phyloP scores from a whole-genome alignment of 2,113 vertebrate species.

The Seriola dumerili region DNA sequence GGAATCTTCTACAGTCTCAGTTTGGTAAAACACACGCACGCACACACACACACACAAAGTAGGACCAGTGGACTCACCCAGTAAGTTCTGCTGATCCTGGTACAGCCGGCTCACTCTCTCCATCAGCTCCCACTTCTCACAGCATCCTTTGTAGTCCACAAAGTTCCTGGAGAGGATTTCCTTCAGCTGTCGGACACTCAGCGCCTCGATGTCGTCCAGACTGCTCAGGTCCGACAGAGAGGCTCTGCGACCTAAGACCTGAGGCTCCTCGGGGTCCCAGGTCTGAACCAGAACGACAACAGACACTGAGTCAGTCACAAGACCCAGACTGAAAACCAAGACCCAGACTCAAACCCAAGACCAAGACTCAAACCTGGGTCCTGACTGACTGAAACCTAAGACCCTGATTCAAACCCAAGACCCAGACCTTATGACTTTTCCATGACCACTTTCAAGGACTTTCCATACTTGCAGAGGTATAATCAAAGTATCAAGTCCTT shows the following conservation, averaged over 20 bases:
- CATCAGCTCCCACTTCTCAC: conserved; percentile 98
- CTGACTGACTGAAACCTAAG: no score
- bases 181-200: conserved; percentile 95
- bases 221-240: conserved; percentile 91
- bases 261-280: conserved; percentile 88
- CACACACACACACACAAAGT: no score
- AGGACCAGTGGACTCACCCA: conserved; percentile 41
- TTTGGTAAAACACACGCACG: no score
- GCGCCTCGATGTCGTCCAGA: conserved; percentile 88
- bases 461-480: background rate
- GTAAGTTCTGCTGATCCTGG: conserved; percentile 87
- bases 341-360: no score
- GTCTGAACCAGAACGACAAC: conserved; percentile 76
- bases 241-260: conserved; percentile 88
- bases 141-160: conserved; percentile 98
- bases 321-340: no score
- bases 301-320: background rate
- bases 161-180: conserved; percentile 98
- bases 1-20: no score
- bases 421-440: no score
- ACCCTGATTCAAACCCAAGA: no score
- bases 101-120: conserved; percentile 94
- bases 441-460: background rate
- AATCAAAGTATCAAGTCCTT: background rate
- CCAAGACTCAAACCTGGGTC: no score